phyloP scores from a whole-genome alignment of 2,797 vertebrate species.

The Smutsia gigantea region DNA sequence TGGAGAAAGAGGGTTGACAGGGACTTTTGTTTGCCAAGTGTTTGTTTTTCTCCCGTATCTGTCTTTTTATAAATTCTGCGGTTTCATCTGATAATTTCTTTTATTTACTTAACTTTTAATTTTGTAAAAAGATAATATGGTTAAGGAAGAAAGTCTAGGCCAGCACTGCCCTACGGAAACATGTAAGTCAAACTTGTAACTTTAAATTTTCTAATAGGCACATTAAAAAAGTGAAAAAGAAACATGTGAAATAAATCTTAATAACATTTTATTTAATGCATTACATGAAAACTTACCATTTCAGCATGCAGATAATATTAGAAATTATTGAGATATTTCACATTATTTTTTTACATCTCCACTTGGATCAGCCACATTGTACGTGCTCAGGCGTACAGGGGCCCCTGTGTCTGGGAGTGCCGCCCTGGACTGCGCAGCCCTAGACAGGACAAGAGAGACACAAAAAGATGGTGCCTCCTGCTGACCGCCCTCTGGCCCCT shows the following conservation, averaged over 20 bases:
- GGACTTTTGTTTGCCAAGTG: neutral
- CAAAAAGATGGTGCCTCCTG: neutral
- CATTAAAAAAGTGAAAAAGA: neutral
- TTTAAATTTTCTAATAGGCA: neutral
- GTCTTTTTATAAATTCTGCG: neutral
- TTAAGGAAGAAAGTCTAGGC: neutral
- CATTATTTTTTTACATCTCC: neutral
- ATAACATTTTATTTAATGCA: neutral
- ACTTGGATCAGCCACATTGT: neutral
- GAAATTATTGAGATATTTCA: neutral
- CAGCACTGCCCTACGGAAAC: neutral
- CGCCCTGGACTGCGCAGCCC: neutral
- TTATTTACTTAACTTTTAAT: neutral
- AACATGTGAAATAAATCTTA: neutral
- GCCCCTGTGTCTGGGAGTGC: rapidly evolving
- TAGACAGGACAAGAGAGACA: neutral
- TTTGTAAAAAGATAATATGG: neutral
- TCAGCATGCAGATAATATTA: neutral
- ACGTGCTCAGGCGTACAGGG: neutral
- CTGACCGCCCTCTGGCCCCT: neutral
- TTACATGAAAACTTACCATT: neutral
- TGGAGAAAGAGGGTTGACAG: neutral
- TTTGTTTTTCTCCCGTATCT: neutral
- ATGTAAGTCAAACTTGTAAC: neutral
- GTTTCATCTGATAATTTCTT: neutral